phyloP scores from a whole-genome alignment of 2,888 invertebrate genomes.

The Nasonovia ribisnigri region DNA sequence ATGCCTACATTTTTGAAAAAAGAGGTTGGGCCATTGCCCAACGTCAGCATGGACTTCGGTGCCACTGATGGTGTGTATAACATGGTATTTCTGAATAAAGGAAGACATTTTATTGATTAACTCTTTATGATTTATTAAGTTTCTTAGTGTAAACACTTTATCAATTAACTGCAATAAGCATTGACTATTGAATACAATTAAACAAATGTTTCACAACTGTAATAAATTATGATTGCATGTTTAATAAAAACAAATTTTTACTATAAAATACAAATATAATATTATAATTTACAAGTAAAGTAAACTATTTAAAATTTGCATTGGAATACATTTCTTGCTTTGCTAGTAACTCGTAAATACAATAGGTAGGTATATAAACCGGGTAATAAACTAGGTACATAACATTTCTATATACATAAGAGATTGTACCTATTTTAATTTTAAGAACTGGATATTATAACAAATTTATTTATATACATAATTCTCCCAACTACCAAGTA shows the following conservation, averaged over 20 bases:
- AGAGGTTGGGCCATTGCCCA: no score
- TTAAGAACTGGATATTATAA: slow-evolving; percentile 31
- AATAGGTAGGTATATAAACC: not conserved
- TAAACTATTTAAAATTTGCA: not conserved
- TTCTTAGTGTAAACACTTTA: no score
- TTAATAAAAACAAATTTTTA: not conserved
- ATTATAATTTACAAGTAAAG: not conserved
- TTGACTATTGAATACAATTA: no score
- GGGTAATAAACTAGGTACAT: no score
- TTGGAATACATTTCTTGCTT: not conserved
- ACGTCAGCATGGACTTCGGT: no score
- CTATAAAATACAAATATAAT: not conserved
- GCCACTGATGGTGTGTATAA: no score
- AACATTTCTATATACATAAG: not conserved
- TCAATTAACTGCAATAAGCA: no score
- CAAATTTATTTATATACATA: slow-evolving; percentile 29
- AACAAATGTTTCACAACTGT: not conserved
- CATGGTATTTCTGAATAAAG: no score
- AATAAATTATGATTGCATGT: not conserved
- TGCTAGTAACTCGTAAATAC: not conserved
- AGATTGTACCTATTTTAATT: not conserved
- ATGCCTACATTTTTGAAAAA: no score
- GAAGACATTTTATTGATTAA: no score
- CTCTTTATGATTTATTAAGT: no score
- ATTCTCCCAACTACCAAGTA: not conserved